Evolutionary conservation across 1,140 invertebrate genomes (phyloP).

Genomic region (Drosophila pseudoananassae): DNA sequence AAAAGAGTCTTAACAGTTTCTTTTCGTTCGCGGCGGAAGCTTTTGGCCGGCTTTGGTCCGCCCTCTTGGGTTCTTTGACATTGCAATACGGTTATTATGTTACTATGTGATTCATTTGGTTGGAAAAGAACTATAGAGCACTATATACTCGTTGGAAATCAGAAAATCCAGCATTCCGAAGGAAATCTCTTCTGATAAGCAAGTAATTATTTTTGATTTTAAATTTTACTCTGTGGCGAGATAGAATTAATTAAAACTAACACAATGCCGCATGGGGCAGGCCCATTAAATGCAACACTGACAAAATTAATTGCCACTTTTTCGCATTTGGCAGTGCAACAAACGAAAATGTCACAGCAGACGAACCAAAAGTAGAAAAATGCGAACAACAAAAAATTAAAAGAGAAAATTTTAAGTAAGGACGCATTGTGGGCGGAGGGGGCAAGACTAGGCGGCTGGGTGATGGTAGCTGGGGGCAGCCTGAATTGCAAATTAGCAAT

Average conservation of each 20-base stretch:
- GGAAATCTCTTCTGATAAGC: slow-evolving; percentile 36
- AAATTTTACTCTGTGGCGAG: slow-evolving; percentile 18
- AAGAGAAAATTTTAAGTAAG: slow-evolving; percentile 19
- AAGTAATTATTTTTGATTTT: slow-evolving; percentile 14
- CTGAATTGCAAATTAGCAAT: slow-evolving; percentile 79
- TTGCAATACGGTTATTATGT: too few relatives aligned
- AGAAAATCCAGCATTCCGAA: slow-evolving; percentile 1
- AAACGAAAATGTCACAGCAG: slow-evolving; percentile 76
- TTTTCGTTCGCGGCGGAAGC: neutral
- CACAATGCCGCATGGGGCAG: slow-evolving; percentile 10
- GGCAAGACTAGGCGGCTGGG: neutral
- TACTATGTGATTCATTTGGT: slow-evolving; percentile 28
- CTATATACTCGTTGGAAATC: neutral
- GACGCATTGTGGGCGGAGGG: neutral
- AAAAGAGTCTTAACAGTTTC: slow-evolving; percentile 32
- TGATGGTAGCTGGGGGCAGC: slow-evolving; percentile 4
- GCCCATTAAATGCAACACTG: slow-evolving; percentile 80
- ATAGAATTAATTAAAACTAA: slow-evolving; percentile 73
- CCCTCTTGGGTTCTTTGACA: too few relatives aligned
- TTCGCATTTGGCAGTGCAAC: slow-evolving; percentile 79
- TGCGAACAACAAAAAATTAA: slow-evolving; percentile 15
- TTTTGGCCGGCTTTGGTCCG: neutral
- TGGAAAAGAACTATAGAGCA: too few relatives aligned
- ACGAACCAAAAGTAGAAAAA: slow-evolving; percentile 25
- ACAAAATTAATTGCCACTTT: slow-evolving; percentile 81